Conservation (phyloP, 2,888 invertebrate genomes). For the Amphipyra tragopoginis region DNA sequence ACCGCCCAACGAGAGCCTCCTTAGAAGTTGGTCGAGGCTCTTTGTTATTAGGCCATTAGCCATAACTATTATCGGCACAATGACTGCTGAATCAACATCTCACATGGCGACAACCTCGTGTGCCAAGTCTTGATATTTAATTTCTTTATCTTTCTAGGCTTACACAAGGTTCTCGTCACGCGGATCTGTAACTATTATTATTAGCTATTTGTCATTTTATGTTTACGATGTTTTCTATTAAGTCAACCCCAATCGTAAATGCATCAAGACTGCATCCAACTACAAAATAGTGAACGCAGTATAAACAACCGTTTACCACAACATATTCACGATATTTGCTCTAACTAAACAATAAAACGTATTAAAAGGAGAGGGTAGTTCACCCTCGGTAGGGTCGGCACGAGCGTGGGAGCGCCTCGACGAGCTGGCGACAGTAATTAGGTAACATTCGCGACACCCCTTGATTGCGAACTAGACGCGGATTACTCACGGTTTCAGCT, state of each 20-base stretch:
- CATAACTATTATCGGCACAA: too few species aligned
- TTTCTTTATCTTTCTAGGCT: too few species aligned
- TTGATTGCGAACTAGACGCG: slow-evolving; percentile 49
- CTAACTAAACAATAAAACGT: slow-evolving; percentile 68
- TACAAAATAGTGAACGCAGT: slow-evolving; percentile 30
- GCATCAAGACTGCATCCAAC: slow-evolving; percentile 1
- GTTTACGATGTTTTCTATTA: neutral
- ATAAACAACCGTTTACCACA: slow-evolving; percentile 63
- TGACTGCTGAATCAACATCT: too few species aligned
- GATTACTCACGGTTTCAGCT: slow-evolving; percentile 54
- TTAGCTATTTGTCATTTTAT: neutral
- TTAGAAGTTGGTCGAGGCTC: too few species aligned
- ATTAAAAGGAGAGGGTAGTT: slow-evolving; percentile 65
- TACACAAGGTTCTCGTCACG: too few species aligned
- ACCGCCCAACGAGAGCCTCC: too few species aligned
- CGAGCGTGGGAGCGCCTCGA: slow-evolving; percentile 77
- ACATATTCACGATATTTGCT: slow-evolving; percentile 73
- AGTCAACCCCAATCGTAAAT: neutral
- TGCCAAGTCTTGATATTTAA: too few species aligned
- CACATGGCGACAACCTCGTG: too few species aligned
- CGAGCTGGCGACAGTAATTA: slow-evolving; percentile 76
- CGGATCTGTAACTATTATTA: too few species aligned
- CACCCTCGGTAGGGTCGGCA: slow-evolving; percentile 41
- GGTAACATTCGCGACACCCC: slow-evolving; percentile 67
- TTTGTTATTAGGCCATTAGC: too few species aligned